Conservation (phyloP, 1,140 invertebrate species). For the Hydropsyche tenuis region DNA sequence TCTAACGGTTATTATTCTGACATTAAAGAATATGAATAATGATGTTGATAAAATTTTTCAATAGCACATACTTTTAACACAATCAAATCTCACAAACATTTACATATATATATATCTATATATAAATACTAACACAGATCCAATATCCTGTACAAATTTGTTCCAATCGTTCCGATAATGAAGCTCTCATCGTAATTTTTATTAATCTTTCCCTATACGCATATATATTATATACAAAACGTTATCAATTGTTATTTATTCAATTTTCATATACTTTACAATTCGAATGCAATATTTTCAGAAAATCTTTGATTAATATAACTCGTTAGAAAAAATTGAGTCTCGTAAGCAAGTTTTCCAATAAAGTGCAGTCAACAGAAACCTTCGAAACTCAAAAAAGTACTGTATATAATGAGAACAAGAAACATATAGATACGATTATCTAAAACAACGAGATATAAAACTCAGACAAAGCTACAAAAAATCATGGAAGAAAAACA, state of each 20-base stretch:
- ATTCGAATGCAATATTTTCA: too few species aligned
- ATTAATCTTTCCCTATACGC: not conserved
- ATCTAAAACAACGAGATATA: too few species aligned
- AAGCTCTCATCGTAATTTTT: constrained; percentile 3
- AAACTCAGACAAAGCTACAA: too few species aligned
- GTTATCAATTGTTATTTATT: not conserved
- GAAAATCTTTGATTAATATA: too few species aligned
- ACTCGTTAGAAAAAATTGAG: too few species aligned
- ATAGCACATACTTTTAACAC: constrained; percentile 10
- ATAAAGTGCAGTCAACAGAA: too few species aligned
- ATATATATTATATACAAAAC: not conserved
- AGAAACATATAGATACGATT: too few species aligned
- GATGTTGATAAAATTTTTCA: not conserved
- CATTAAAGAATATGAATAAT: not conserved
- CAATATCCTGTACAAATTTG: constrained; percentile 20
- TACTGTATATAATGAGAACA: too few species aligned
- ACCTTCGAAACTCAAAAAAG: too few species aligned
- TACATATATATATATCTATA: not conserved
- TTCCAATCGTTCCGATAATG: constrained; percentile 2
- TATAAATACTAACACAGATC: not conserved
- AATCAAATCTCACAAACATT: constrained; percentile 16
- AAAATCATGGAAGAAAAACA: constrained; percentile 5
- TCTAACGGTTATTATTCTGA: too few species aligned
- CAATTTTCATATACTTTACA: too few species aligned
- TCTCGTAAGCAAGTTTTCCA: too few species aligned